phyloP scores from a whole-genome alignment of 2,113 vertebrate genomes.

The Centrocercus urophasianus region DNA sequence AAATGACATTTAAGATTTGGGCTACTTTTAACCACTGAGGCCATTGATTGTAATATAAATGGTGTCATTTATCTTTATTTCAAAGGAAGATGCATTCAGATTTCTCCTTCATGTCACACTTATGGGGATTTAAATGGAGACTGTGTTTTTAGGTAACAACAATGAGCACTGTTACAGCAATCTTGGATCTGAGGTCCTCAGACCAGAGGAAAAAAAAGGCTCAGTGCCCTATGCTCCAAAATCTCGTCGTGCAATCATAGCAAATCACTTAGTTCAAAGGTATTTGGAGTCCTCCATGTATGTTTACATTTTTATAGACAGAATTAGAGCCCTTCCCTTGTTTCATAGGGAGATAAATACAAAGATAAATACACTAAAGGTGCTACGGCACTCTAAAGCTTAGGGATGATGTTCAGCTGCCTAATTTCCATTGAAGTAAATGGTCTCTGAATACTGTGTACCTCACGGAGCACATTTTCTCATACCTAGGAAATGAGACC shows the following conservation, averaged over 20 bases:
- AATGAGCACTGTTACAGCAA: not conserved
- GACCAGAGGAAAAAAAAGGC: not conserved
- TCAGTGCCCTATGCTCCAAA: not conserved
- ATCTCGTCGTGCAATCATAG: not conserved
- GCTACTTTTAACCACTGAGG: not conserved
- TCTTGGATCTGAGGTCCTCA: not conserved
- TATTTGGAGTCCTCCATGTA: not conserved
- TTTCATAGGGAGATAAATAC: not conserved
- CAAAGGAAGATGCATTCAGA: not conserved
- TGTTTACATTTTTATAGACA: not conserved
- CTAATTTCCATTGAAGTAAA: not conserved
- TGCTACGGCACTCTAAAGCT: not conserved
- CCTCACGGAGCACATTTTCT: rapidly evolving
- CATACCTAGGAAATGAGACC: not conserved
- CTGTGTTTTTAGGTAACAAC: not conserved
- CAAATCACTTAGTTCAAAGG: not conserved
- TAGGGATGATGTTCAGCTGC: not conserved
- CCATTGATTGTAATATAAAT: not conserved
- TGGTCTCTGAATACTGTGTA: not conserved
- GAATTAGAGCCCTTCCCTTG: not conserved
- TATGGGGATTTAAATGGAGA: not conserved
- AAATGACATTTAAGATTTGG: not conserved
- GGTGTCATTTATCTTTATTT: not conserved
- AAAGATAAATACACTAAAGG: not conserved
- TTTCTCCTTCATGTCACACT: not conserved